These are phyloP conservation scores for Leptestheria dahalacensis DNA, from an alignment of 1,140 invertebrate species.

Conservation along the genomic window DNA sequence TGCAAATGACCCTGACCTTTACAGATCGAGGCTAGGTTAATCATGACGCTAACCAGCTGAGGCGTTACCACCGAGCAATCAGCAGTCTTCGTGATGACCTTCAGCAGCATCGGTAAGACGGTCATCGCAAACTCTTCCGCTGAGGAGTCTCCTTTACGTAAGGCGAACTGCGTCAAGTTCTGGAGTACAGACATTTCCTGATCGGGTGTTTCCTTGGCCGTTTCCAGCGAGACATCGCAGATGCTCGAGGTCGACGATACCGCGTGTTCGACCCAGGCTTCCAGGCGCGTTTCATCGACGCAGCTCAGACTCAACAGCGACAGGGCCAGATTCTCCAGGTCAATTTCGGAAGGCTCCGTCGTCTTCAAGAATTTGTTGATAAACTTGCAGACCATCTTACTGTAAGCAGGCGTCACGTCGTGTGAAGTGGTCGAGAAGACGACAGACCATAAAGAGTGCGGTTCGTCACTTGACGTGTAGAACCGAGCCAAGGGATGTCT, in stretches of 20 bases:
- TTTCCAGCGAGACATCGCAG: constrained; percentile 6
- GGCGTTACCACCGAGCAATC: constrained; percentile 21
- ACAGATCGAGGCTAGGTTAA: constrained; percentile 66
- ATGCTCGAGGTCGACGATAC: constrained; percentile 35
- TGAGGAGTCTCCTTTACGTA: constrained; percentile 26
- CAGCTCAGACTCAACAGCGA: constrained; percentile 47
- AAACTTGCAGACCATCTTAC: constrained; percentile 59
- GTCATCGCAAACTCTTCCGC: constrained; percentile 13
- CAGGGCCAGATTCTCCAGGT: constrained; percentile 48
- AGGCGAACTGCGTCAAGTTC: constrained; percentile 45
- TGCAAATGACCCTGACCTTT: constrained; percentile 54
- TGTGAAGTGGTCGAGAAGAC: constrained; percentile 35
- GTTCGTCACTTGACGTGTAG: constrained; percentile 34
- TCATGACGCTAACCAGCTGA: constrained; percentile 61
- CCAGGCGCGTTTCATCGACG: constrained; percentile 45
- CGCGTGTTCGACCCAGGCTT: constrained; percentile 50
- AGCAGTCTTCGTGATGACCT: background rate
- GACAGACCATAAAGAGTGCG: constrained; percentile 54
- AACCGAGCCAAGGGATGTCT: constrained; percentile 64
- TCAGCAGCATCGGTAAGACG: constrained; percentile 1
- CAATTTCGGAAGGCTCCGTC: constrained; percentile 30
- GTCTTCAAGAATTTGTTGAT: constrained; percentile 46
- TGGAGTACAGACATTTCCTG: constrained; percentile 37
- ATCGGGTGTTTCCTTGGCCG: background rate
- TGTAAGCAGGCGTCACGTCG: constrained; percentile 38